A percentile compares a stretch with the other conserved stretches of the same genome.
Evolutionary conservation across 2,797 vertebrate genomes (phyloP).

Genomic region (Sebastes taczanowskii): DNA sequence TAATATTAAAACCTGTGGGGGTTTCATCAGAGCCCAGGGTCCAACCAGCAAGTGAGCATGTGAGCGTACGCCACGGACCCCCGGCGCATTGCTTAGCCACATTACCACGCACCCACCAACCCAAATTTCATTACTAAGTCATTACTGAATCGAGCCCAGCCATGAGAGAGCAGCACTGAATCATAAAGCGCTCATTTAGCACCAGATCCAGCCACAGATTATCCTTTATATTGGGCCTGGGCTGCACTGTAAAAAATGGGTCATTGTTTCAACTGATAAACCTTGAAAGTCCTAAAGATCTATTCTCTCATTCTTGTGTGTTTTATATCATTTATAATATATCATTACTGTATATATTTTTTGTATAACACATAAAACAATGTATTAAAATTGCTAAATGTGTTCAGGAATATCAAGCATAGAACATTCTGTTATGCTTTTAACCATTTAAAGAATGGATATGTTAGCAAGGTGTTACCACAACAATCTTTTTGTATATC

Average conservation of each 20-base stretch:
- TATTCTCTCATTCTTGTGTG: neutral
- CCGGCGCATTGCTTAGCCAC: constrained; percentile 82
- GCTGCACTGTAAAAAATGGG: constrained; percentile 46
- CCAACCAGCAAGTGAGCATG: constrained; percentile 79
- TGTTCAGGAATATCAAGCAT: neutral
- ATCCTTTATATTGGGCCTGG: constrained; percentile 63
- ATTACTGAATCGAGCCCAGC: constrained; percentile 81
- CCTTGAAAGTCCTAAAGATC: neutral
- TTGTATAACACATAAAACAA: neutral
- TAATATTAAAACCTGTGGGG: constrained; percentile 82
- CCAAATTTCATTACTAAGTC: constrained; percentile 86
- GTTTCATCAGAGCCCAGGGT: constrained; percentile 79
- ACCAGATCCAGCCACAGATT: constrained; percentile 76
- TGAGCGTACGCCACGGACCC: constrained; percentile 69
- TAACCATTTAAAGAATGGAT: neutral
- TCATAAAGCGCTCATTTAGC: constrained; percentile 84
- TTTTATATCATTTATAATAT: neutral
- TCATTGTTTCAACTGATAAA: constrained; percentile 16
- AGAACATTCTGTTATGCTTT: neutral
- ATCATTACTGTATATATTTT: too few relatives aligned
- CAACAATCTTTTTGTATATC: neutral
- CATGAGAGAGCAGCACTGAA: constrained; percentile 73
- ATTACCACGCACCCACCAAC: constrained; percentile 81
- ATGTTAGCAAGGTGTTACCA: neutral
- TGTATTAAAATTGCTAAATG: neutral